These are phyloP conservation scores for Hypsibius dujardini DNA, from an alignment of 1,140 invertebrate species.

Conservation along the genomic window DNA sequence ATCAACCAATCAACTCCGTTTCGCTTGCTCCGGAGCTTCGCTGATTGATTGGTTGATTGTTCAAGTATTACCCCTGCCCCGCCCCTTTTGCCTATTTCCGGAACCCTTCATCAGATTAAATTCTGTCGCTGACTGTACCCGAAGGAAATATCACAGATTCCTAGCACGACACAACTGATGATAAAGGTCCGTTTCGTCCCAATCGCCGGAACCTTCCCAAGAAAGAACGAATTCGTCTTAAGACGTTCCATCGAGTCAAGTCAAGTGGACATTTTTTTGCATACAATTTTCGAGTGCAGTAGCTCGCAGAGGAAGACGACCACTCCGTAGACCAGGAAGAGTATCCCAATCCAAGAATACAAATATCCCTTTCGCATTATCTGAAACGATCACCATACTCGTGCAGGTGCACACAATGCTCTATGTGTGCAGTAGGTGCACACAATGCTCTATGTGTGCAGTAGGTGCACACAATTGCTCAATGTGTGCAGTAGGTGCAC, in stretches of 20 bases:
- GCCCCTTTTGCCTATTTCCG: too few species aligned
- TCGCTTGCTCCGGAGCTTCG: too few species aligned
- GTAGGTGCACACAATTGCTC: too few species aligned
- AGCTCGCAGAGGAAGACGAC: not conserved
- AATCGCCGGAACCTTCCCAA: not conserved
- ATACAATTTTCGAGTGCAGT: constrained; percentile 12
- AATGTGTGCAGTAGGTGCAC: too few species aligned
- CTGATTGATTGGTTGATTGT: too few species aligned
- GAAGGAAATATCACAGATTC: not conserved
- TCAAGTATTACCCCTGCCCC: too few species aligned
- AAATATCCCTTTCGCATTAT: not conserved
- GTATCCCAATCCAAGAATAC: constrained; percentile 5
- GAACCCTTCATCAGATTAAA: too few species aligned
- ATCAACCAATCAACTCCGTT: too few species aligned
- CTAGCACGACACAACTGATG: not conserved
- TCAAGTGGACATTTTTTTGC: not conserved
- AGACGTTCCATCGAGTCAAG: not conserved
- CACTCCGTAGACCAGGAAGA: constrained; percentile 3
- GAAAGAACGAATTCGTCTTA: not conserved
- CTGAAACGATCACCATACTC: not conserved
- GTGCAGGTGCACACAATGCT: too few species aligned
- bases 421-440: too few species aligned
- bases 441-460: too few species aligned
- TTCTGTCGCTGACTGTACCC: not conserved
- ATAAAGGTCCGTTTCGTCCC: constrained; percentile 10